A percentile compares a stretch with the other conserved stretches of the same genome.
phyloP scores from a whole-genome alignment of 2,797 vertebrate species.

The Microctenopoma steveboyesi region DNA sequence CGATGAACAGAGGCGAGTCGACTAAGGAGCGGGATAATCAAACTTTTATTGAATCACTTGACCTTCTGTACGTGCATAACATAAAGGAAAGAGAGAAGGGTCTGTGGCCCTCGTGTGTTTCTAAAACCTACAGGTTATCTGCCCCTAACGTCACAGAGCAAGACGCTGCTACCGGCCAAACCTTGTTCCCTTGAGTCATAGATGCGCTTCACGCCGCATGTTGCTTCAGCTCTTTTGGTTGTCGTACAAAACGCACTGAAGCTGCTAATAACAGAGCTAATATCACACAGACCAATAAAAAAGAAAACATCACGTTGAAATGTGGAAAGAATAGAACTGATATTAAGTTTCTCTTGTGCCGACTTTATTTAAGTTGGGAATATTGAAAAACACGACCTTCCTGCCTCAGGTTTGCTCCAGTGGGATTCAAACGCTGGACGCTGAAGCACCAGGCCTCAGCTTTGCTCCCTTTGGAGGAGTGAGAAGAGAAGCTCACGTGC shows the following conservation, averaged over 20 bases:
- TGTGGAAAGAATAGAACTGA: conserved; percentile 39
- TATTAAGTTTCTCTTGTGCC: conserved; percentile 20
- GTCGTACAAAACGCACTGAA: conserved; percentile 61
- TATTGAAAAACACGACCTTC: conserved; percentile 4
- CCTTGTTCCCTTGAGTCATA: conserved; percentile 48
- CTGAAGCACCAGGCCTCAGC: conserved; percentile 61
- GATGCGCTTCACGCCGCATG: conserved; percentile 56
- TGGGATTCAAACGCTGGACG: conserved; percentile 35
- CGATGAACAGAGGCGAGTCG: conserved; percentile 78
- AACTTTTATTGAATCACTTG: conserved; percentile 86
- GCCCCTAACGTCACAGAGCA: conserved; percentile 33
- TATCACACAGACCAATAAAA: too few relatives aligned
- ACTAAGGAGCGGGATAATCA: conserved; percentile 78
- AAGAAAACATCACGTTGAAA: conserved; percentile 35
- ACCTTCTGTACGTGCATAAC: conserved; percentile 84
- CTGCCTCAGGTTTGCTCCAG: conserved; percentile 7
- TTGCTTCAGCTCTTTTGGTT: conserved; percentile 75
- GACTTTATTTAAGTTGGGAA: conserved; percentile 23
- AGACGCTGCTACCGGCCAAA: conserved; percentile 37
- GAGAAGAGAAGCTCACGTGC: conserved; percentile 28
- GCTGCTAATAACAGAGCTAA: conserved; percentile 50
- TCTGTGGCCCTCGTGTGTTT: conserved; percentile 11
- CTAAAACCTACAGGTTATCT: conserved; percentile 42
- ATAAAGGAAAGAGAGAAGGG: conserved; percentile 56
- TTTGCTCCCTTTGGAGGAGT: not conserved